Evolutionary conservation across 2,888 invertebrate genomes (phyloP).

Genomic region (Tachina lurida): DNA sequence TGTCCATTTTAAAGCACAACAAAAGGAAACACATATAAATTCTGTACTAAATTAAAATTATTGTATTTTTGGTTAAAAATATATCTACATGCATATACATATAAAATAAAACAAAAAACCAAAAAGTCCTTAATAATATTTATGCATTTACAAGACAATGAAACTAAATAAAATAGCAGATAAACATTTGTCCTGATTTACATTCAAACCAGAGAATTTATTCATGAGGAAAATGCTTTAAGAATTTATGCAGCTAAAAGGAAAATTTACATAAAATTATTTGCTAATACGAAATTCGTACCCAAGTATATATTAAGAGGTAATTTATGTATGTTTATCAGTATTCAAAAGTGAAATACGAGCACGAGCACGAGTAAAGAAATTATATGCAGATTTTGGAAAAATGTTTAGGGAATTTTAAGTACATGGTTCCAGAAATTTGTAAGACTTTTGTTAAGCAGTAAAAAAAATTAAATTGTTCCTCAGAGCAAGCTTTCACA

Average conservation of each 20-base stretch:
- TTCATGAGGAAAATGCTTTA: background rate
- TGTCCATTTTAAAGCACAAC: constrained; percentile 75
- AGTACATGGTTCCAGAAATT: background rate
- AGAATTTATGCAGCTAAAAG: background rate
- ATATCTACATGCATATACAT: no score
- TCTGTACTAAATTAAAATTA: no score
- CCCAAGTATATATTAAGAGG: no score
- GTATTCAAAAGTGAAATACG: background rate
- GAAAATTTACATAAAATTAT: constrained; percentile 11
- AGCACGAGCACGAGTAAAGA: no score
- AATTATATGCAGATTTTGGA: background rate
- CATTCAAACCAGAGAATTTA: background rate
- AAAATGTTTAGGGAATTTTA: background rate
- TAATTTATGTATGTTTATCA: background rate
- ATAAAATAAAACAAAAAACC: background rate
- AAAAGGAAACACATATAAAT: background rate
- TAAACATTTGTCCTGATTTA: background rate
- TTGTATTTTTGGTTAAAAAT: no score
- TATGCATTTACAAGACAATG: background rate
- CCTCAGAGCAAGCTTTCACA: no score
- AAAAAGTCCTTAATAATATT: background rate
- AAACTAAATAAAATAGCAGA: background rate
- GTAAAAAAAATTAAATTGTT: no score
- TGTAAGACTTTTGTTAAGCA: no score
- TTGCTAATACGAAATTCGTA: background rate